Conservation (phyloP, 2,113 vertebrate genomes). For the Hystrix brachyura region DNA sequence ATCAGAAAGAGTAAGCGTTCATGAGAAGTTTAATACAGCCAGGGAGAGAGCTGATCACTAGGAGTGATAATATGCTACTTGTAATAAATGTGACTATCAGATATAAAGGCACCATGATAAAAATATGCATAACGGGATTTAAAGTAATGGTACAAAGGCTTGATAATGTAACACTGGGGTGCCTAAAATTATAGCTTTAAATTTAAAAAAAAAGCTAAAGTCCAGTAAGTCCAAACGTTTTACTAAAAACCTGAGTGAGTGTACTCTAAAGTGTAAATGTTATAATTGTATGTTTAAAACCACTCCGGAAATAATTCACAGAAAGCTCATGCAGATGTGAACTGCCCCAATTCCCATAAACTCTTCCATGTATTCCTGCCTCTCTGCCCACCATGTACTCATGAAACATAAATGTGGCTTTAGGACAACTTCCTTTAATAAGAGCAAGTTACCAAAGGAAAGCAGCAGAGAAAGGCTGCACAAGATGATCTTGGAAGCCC, state of each 20-base stretch:
- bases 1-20: neutral
- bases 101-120: neutral
- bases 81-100: neutral
- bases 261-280: neutral
- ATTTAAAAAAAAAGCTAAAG: constrained; percentile 34
- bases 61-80: neutral
- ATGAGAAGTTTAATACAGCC: neutral
- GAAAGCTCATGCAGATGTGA: neutral
- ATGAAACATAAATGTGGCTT: neutral
- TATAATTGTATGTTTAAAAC: neutral
- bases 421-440: neutral
- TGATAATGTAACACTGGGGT: neutral
- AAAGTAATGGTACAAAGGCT: neutral
- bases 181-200: neutral
- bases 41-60: neutral
- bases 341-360: no score
- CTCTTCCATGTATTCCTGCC: neutral
- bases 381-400: neutral
- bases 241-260: neutral
- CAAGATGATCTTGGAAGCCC: neutral
- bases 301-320: neutral
- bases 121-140: neutral
- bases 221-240: neutral
- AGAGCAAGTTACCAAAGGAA: neutral
- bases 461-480: neutral